phyloP scores from a whole-genome alignment of 2,888 invertebrate species.

The Sipha maydis region DNA sequence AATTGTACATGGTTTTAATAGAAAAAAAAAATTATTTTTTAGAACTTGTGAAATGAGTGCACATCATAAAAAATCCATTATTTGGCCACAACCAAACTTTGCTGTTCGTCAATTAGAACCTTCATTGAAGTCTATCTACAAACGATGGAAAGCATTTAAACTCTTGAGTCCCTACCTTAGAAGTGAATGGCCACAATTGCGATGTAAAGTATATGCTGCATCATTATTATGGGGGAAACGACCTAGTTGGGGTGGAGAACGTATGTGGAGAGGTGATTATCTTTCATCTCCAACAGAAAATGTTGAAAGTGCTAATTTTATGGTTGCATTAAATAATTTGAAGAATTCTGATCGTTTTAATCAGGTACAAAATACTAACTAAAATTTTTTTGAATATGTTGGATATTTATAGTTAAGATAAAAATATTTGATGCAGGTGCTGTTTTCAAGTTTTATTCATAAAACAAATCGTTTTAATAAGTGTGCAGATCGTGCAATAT shows the following conservation, averaged over 20 bases:
- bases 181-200: conserved; percentile 88
- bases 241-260: conserved; percentile 78
- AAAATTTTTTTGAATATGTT: neutral
- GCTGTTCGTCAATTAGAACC: conserved; percentile 75
- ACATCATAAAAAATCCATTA: conserved; percentile 81
- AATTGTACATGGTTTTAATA: neutral
- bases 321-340: conserved; percentile 75
- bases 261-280: conserved; percentile 89
- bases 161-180: conserved; percentile 82
- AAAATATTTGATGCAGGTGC: conserved; percentile 67
- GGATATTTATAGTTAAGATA: neutral
- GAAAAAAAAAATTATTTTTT: conserved; percentile 52
- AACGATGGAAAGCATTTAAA: conserved; percentile 90
- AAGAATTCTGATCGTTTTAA: conserved; percentile 76
- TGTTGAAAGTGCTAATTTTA: conserved; percentile 74
- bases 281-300: conserved; percentile 77
- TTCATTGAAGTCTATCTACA: conserved; percentile 74
- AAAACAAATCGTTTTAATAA: conserved; percentile 81
- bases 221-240: conserved; percentile 77
- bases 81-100: conserved; percentile 85
- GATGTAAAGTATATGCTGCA: conserved; percentile 79
- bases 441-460: conserved; percentile 77
- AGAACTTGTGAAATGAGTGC: conserved; percentile 74
- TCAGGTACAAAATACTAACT: conserved; percentile 66
- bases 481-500: conserved; percentile 86